These are phyloP conservation scores for Chaetogeoica ovagalla DNA, from an alignment of 2,888 invertebrate genomes.

Conservation along the genomic window DNA sequence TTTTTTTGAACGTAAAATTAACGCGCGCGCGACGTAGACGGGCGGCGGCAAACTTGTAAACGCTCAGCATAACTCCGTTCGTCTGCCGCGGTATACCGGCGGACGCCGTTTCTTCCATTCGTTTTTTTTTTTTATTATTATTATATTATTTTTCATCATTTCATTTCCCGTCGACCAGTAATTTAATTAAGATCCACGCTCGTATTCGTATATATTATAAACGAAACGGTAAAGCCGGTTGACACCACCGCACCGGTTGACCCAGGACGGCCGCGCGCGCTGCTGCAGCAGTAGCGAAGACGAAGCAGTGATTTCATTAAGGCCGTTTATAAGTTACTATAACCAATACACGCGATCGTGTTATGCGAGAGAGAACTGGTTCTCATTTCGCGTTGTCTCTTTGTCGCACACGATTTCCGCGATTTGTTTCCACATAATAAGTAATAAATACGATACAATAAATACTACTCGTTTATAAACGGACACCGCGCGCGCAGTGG, in stretches of 20 bases:
- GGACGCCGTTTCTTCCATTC: not conserved
- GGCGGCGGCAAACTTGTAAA: too few relatives aligned
- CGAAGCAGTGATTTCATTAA: slow-evolving; percentile 37
- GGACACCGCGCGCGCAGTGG: not conserved
- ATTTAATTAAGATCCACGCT: slow-evolving; percentile 41
- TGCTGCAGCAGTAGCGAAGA: slow-evolving; percentile 24
- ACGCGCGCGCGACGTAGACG: too few relatives aligned
- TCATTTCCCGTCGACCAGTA: slow-evolving; percentile 34
- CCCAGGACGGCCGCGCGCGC: slow-evolving; percentile 37
- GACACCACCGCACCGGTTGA: slow-evolving; percentile 39
- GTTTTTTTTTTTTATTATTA: too few relatives aligned
- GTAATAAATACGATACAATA: not conserved
- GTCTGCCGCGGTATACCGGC: not conserved
- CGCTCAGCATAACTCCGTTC: too few relatives aligned
- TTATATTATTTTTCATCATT: too few relatives aligned
- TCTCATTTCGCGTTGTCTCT: not conserved
- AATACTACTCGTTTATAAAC: not conserved
- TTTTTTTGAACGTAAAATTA: not conserved
- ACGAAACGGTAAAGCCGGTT: not conserved
- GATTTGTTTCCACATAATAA: slow-evolving; percentile 14
- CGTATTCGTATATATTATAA: not conserved
- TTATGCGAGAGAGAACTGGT: slow-evolving; percentile 18
- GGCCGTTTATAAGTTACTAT: too few relatives aligned
- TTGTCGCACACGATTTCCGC: slow-evolving; percentile 27
- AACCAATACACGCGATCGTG: not conserved